Conservation (phyloP, 2,888 invertebrate species). For the Chesias legatella region DNA sequence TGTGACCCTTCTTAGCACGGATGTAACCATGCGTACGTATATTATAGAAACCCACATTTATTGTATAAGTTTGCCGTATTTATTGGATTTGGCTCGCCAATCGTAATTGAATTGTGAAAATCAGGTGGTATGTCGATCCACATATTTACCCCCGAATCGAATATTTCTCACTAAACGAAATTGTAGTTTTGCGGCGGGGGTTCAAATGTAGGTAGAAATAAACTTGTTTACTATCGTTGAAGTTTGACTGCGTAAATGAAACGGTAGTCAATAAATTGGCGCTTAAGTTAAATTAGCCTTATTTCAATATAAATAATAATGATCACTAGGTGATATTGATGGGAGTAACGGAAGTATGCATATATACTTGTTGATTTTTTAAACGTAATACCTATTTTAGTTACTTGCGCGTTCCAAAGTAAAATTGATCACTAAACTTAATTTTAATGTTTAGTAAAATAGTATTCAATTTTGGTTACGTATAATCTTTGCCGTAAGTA, state of each 20-base stretch:
- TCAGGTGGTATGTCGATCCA: conserved; percentile 4
- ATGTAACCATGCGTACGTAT: too few relatives aligned
- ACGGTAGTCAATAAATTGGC: conserved; percentile 13
- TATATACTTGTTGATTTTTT: conserved; percentile 30
- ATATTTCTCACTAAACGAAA: not conserved
- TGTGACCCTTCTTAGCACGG: too few relatives aligned
- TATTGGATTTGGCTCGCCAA: conserved; percentile 23
- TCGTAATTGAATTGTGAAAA: conserved; percentile 9
- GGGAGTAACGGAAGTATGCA: conserved; percentile 35
- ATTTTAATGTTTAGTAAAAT: too few relatives aligned
- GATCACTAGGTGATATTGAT: conserved; percentile 36
- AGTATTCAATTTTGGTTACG: too few relatives aligned
- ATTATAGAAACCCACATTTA: conserved; percentile 5
- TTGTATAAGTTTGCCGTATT: conserved; percentile 25
- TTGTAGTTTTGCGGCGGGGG: conserved; percentile 4
- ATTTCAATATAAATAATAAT: conserved; percentile 26
- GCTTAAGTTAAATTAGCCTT: conserved; percentile 14
- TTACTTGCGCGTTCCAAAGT: too few relatives aligned
- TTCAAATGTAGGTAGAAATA: conserved; percentile 9
- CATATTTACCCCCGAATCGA: conserved; percentile 5
- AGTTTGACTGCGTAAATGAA: conserved; percentile 7
- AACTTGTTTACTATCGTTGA: conserved; percentile 8
- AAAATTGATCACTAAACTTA: too few relatives aligned
- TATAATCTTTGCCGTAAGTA: not conserved
- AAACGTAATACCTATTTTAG: too few relatives aligned